Base-by-base conservation (phyloP, 2,113 vertebrate species). In the Serinus canaria region DNA sequence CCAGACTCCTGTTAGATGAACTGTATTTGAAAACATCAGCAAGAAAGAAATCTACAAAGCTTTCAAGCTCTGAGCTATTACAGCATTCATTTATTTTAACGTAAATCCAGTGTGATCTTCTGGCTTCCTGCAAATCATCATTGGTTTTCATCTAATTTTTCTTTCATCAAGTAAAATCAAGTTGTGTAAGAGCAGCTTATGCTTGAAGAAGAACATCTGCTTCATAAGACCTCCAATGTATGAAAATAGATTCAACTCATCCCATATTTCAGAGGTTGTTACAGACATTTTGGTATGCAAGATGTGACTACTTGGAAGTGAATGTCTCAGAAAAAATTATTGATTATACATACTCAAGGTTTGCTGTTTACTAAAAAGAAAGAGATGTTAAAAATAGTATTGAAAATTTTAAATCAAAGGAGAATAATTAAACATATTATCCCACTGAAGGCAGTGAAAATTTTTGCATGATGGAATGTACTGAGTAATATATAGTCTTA, bases 1-100 rank as follows among this genome's bases (percentile, higher is more conserved):
- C 62, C 72, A 94, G 43, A 94, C 75, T 60, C 74, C 92, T 67
- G 82, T 63, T 59, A 83, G 7, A 63, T 47, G 86, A 96, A 92
- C 33, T 89, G 88, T 88, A 97, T 93, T 95, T 95, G 95, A 96
- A 96, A 90, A 96, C 52, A 79, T 23, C 53, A 83, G 23, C 50
- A 55, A 41, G 49, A 76, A 87, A 81, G 35, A 23, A 31, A 83
- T 30, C 31, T 50, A 15, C 23, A 62, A 47, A 69, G n/a, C n/a
- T 81, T 80, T 83, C 82, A 81, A 84, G 63, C 17, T 44, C 43
- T 56, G 35, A 60, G 56, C 13, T 80, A 37, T 46, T n/a, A 50
- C 30, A 53, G 44, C 19, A 49, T 53, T 60, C 22, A 7, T 62
- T 90, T 74, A 85, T 83, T 91, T 84, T 66, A 86, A 89, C 23